Conservation (phyloP, 1,140 invertebrate species). For the Penaeus chinensis region DNA sequence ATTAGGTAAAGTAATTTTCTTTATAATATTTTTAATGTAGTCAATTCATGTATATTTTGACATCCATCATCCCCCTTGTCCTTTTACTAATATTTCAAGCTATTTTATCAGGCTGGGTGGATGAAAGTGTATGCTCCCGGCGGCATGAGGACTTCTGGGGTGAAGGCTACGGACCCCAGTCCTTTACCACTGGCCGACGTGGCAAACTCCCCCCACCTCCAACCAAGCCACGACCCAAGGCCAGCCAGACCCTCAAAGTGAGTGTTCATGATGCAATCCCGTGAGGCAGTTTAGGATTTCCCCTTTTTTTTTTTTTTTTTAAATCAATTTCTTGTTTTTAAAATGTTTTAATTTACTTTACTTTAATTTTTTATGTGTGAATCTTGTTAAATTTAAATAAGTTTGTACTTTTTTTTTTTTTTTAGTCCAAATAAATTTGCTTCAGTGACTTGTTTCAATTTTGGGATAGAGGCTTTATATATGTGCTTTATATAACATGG, state of each 20-base stretch:
- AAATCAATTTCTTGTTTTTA: background rate
- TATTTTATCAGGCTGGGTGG: constrained; percentile 72
- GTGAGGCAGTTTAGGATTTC: constrained; percentile 48
- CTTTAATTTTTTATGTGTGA: too few species aligned
- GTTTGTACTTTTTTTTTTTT: too few species aligned
- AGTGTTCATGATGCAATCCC: constrained; percentile 35
- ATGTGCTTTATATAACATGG: too few species aligned
- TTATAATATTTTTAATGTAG: background rate
- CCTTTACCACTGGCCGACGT: constrained; percentile 84
- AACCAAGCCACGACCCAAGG: constrained; percentile 76
- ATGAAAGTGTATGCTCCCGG: constrained; percentile 75
- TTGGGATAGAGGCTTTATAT: too few species aligned
- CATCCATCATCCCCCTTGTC: background rate
- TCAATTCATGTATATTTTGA: background rate
- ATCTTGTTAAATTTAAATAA: too few species aligned
- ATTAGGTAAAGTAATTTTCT: background rate
- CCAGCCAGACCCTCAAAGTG: constrained; percentile 85
- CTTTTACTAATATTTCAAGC: constrained; percentile 23
- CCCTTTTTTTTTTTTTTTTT: constrained; percentile 32
- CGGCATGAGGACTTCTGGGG: constrained; percentile 69
- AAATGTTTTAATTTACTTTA: too few species aligned
- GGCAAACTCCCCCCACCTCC: constrained; percentile 75
- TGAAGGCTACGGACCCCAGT: constrained; percentile 77
- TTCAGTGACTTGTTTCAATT: too few species aligned
- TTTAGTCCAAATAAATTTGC: too few species aligned